Evolutionary conservation across 2,113 vertebrate genomes (phyloP).

Genomic region (Salvelinus fontinalis): DNA sequence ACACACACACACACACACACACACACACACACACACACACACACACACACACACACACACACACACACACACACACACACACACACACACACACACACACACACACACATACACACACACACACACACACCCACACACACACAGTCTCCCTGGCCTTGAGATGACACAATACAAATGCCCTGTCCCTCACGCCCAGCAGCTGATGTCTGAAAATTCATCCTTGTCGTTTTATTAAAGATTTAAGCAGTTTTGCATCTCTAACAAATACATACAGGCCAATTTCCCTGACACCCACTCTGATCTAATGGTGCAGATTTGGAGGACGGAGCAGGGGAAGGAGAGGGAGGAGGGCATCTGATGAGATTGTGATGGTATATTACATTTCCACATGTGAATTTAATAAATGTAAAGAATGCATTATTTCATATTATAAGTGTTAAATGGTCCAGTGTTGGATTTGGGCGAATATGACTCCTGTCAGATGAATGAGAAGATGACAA

Average conservation of each 20-base stretch:
- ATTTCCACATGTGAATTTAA: constrained; percentile 66
- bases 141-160: constrained; percentile 50
- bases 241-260: constrained; percentile 72
- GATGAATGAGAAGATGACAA: constrained; percentile 38
- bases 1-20: constrained; percentile 1
- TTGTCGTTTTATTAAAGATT: constrained; percentile 76
- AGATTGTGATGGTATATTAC: constrained; percentile 59
- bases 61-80: constrained; percentile 6
- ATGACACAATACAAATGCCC: constrained; percentile 62
- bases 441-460: constrained; percentile 42
- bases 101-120: constrained; percentile 9
- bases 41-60: constrained; percentile 13
- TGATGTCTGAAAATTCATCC: constrained; percentile 74
- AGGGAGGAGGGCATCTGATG: not conserved
- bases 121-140: constrained; percentile 7
- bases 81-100: constrained; percentile 19
- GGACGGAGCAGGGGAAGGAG: constrained; percentile 18
- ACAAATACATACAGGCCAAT: constrained; percentile 69
- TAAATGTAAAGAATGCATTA: constrained; percentile 68
- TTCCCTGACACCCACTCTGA: constrained; percentile 59
- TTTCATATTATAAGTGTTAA: constrained; percentile 53
- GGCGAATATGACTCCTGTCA: constrained; percentile 48
- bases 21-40: constrained; percentile 10
- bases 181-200: constrained; percentile 54
- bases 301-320: constrained; percentile 47